Percentiles rank a stretch among this genome's conserved stretches.
phyloP scores from a whole-genome alignment of 2,113 vertebrate species.

The Corythoichthys intestinalis region DNA sequence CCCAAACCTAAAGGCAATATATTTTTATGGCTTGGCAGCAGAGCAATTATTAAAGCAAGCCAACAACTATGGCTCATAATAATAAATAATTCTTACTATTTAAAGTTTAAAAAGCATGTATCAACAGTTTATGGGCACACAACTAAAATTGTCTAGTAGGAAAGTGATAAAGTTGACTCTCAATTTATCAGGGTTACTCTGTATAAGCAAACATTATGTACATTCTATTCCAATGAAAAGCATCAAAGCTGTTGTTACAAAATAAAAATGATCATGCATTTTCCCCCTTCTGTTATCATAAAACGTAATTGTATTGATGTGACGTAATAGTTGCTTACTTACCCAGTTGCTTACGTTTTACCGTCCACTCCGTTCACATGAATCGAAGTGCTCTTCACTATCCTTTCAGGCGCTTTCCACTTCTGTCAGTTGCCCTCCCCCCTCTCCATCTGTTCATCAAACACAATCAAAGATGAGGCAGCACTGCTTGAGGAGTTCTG shows the following conservation, averaged over 20 bases:
- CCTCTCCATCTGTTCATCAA: constrained; percentile 35
- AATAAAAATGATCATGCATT: not conserved
- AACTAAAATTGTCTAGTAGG: not conserved
- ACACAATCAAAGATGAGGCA: constrained; percentile 39
- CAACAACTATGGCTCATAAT: not conserved
- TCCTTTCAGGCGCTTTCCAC: constrained; percentile 16
- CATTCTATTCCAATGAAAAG: not conserved
- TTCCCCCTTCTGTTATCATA: not conserved
- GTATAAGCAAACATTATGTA: not conserved
- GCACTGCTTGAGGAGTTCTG: constrained; percentile 36
- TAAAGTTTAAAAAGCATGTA: not conserved
- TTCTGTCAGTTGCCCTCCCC: constrained; percentile 9
- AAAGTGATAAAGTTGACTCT: not conserved
- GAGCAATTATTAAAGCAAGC: not conserved
- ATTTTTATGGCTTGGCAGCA: not conserved
- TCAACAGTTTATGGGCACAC: not conserved
- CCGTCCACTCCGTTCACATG: not conserved
- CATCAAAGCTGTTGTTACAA: not conserved
- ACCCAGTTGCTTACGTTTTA: constrained; percentile 37
- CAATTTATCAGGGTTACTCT: not conserved
- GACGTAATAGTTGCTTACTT: constrained; percentile 31
- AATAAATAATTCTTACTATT: not conserved
- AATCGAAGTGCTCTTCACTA: constrained; percentile 25
- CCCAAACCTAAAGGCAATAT: not conserved
- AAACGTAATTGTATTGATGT: not conserved